Evolutionary conservation across 2,113 vertebrate genomes (phyloP), one percentile per base, ranked within the genome.

Genomic region (Xyrauchen texanus): DNA sequence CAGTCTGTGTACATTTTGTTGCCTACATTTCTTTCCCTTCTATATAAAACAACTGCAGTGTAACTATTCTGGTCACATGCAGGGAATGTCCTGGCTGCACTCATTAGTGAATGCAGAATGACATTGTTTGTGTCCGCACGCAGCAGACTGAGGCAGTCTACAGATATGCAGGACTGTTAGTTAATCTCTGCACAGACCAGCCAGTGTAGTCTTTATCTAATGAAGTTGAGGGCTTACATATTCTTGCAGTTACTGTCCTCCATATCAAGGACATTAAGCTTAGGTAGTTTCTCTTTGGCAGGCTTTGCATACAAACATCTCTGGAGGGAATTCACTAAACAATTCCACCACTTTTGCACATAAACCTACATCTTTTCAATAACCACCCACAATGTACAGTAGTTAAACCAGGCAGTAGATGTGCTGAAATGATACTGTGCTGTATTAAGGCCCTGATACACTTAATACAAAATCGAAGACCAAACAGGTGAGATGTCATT

Each of bases 101-200:
- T 62, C 13, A 62, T 52, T 62, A 78, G 45, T 6, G 53, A 68
- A 73, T 58, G 57, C 46, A 8, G 21, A 60, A 58, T 62, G 68
- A 74, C 21, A 53, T 15, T 44, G n/a, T 61, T n/a, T 44, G n/a
- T 68, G 57, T 58, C 8, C 52, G 42, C 16, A 15, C 34, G 11
- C 53, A 63, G 46, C 16, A 11, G 44, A 66, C 49, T 52, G 55
- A 67, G 49, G 71, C 53, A 77, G 53, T 60, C 44, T 4, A 2
- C 7, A 9, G 44, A 63, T 76, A 69, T 60, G 11, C 51, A 66
- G 75, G 65, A 71, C 64, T 49, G 3, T 3, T 16, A 52, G 76
- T 70, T 70, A 75, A 79, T 76, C 71, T 81, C 66, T 52, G 52
- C 65, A 42, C 65, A 21, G 8, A 46, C 68, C 51, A 65, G 76